These are phyloP conservation scores for Volucella inanis DNA, from an alignment of 2,888 invertebrate species.

Conservation along the genomic window DNA sequence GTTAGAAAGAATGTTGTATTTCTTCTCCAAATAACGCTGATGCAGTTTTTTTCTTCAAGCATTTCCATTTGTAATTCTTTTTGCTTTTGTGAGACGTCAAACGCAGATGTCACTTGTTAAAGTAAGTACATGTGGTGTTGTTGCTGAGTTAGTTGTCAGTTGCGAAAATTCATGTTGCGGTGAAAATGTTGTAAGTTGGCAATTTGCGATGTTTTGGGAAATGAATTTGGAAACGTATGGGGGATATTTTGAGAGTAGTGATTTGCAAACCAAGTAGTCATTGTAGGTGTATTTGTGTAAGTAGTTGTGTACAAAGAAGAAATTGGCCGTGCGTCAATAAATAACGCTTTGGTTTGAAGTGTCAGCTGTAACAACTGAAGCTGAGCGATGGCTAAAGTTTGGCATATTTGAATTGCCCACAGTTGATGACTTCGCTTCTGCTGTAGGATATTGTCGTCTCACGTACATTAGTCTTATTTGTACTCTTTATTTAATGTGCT, in stretches of 20 bases:
- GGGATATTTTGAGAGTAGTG: neutral
- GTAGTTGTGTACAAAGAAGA: neutral
- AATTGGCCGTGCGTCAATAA: neutral
- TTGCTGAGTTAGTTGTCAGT: constrained; percentile 7
- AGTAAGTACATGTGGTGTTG: neutral
- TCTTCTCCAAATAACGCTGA: constrained; percentile 31
- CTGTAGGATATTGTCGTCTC: neutral
- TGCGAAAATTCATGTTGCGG: neutral
- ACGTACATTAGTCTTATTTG: neutral
- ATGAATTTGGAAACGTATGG: neutral
- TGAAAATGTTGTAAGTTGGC: neutral
- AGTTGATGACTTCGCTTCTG: neutral
- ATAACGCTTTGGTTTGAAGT: constrained; percentile 2
- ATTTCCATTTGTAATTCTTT: constrained; percentile 44
- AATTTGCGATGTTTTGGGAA: neutral
- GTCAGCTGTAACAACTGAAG: too few relatives aligned
- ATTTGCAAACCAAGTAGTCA: constrained; percentile 20
- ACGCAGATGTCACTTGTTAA: neutral
- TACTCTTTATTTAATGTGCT: too few relatives aligned
- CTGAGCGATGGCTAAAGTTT: too few relatives aligned
- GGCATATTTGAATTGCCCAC: neutral
- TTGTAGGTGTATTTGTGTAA: neutral
- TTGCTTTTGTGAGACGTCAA: constrained; percentile 18
- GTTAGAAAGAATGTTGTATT: constrained; percentile 30
- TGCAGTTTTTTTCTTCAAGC: constrained; percentile 51